Conservation (phyloP, 30 jellyfish, hydroid and myxozoan genomes). For the Calvadosia cruxmelitensis region DNA sequence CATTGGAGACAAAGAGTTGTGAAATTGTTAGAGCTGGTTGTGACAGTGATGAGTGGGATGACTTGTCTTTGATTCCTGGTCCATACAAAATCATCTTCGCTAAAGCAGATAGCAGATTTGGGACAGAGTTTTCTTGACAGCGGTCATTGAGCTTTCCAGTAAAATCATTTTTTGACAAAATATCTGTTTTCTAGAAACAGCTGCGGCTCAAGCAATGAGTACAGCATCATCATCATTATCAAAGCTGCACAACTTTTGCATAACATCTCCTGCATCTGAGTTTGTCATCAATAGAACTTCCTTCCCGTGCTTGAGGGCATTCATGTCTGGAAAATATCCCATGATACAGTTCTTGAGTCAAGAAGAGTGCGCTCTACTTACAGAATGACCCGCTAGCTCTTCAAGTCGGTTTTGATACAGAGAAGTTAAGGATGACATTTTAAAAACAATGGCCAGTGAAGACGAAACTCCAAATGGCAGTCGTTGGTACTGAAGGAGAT, state of each 20-base stretch:
- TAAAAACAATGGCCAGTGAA: not conserved
- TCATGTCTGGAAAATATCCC: conserved; percentile 9
- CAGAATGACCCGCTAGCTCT: conserved; percentile 9
- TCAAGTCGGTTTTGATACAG: conserved; percentile 17
- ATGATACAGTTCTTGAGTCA: conserved; percentile 15
- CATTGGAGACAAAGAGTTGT: no score
- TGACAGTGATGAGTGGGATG: no score
- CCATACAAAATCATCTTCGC: no score
- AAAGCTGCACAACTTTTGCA: not conserved
- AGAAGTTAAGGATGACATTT: conserved; percentile 13
- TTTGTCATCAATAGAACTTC: not conserved
- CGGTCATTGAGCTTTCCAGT: not conserved
- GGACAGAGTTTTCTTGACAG: not conserved
- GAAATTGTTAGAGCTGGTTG: no score
- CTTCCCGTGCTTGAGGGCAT: conserved; percentile 7
- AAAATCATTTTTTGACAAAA: no score
- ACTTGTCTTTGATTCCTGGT: no score
- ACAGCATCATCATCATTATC: not conserved
- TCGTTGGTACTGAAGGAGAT: no score
- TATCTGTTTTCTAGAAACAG: not conserved
- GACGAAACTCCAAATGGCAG: no score
- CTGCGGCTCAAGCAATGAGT: not conserved
- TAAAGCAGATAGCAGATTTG: no score
- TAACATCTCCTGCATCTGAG: conserved; percentile 6
- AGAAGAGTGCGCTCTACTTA: conserved; percentile 16